Evolutionary conservation across 2,888 invertebrate species (phyloP).

Genomic region (Lamellibrachia satsuma): DNA sequence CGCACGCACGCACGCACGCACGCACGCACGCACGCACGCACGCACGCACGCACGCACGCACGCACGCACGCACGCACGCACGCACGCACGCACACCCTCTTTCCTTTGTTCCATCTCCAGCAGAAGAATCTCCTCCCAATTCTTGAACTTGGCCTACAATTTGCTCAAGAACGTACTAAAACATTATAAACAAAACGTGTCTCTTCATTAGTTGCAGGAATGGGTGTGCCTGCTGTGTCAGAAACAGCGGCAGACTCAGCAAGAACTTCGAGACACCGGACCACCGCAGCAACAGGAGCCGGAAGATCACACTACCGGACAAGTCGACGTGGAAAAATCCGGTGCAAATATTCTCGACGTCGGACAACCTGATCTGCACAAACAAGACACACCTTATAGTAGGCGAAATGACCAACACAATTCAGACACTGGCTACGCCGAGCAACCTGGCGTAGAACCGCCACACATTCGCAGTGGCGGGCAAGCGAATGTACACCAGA

Average conservation of each 20-base stretch:
- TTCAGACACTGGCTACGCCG: neutral
- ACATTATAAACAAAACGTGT: neutral
- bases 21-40: slow-evolving; percentile 27
- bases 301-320: neutral
- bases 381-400: neutral
- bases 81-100: slow-evolving; percentile 25
- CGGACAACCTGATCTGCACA: neutral
- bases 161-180: neutral
- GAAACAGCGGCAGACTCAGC: slow-evolving; percentile 60
- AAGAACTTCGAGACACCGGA: slow-evolving; percentile 42
- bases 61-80: slow-evolving; percentile 27
- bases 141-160: neutral
- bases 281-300: neutral
- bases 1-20: slow-evolving; percentile 24
- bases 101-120: neutral
- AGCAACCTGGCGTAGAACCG: neutral
- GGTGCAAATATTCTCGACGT: neutral
- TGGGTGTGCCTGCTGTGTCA: slow-evolving; percentile 63
- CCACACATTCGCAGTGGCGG: neutral
- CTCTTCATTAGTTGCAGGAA: slow-evolving; percentile 45
- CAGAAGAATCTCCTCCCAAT: neutral
- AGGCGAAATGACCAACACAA: neutral
- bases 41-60: slow-evolving; percentile 26
- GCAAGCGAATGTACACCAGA: neutral
- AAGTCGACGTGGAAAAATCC: neutral